Evolutionary conservation across 2,113 vertebrate species (phyloP), one percentile per base, ranked within the genome.

Genomic region (Arvicanthis niloticus): DNA sequence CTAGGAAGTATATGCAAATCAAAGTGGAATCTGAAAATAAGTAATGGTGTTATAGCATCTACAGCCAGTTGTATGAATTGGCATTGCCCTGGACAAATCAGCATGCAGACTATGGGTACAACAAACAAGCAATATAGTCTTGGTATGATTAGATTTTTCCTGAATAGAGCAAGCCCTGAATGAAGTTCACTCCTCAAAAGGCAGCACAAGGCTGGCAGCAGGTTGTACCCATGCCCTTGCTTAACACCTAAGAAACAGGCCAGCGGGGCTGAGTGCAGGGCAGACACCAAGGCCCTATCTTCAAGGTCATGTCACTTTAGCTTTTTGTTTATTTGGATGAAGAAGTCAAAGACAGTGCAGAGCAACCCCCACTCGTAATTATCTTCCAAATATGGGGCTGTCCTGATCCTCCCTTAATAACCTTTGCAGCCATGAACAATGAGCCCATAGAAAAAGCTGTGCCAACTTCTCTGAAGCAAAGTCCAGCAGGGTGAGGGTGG

Each of bases 1-100:
- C 95, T 78, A 94, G 89, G 62, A 94, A 93, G 60, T 15, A 34
- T 60, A 60, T 40, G 60, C 88, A 91, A 84, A 91, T 75, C 62
- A 51, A 82, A 87, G 56, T 19, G n/a, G n/a, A 42, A 42, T 58
- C 82, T 68, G 94, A 87, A 94, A 82, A 72, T 60, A 88, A 94
- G 84, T 22, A 85, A n/a, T 0, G 16, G 87, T 65, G 72, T 60
- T 87, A 73, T 37, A 12, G 77, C 65, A 26, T 56, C 91, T 73
- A 67, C 60, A 42, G 22, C 3, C 37, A 80, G 68, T 7, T 42
- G 68, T 89, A 42, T 92, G 80, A 70, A 70, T 7, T n/a, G 89
- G 81, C 70, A 58, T 68, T 45, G 86, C 26, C 80, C 42, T 11
- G 65, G 48, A 62, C 70, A 89, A 76, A 88, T 29, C 82, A 73